Evolutionary conservation across 2,888 invertebrate genomes (phyloP).

Genomic region (Sarcophaga variegata): DNA sequence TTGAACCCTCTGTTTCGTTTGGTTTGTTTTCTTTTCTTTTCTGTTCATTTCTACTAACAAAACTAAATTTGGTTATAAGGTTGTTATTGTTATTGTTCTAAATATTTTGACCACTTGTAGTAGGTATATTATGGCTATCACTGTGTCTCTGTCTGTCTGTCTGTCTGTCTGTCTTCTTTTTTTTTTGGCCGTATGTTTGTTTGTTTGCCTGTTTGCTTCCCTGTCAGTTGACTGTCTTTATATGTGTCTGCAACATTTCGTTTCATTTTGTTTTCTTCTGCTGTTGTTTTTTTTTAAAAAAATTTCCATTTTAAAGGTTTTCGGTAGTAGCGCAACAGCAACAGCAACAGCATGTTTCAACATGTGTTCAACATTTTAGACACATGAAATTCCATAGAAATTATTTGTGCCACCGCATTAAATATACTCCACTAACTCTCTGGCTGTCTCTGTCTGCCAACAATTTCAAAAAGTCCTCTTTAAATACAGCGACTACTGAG

Average conservation of each 20-base stretch:
- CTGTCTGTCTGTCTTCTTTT: background rate
- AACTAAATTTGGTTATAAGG: constrained; percentile 51
- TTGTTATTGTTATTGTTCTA: constrained; percentile 36
- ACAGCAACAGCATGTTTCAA: constrained; percentile 50
- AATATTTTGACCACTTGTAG: constrained; percentile 52
- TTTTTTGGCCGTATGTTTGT: constrained; percentile 33
- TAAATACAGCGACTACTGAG: background rate
- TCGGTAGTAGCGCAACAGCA: constrained; percentile 1
- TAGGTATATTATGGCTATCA: constrained; percentile 23
- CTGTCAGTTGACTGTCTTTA: constrained; percentile 34
- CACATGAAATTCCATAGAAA: constrained; percentile 66
- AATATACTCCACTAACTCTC: constrained; percentile 8
- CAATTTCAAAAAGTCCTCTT: background rate
- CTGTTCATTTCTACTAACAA: background rate
- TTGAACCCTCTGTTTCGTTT: constrained; percentile 34
- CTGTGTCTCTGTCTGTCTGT: constrained; percentile 20
- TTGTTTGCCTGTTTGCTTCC: background rate
- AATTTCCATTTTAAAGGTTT: background rate
- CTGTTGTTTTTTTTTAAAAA: background rate
- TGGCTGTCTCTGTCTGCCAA: constrained; percentile 27
- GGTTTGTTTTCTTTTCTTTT: background rate
- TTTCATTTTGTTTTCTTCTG: constrained; percentile 33
- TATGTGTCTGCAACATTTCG: constrained; percentile 44
- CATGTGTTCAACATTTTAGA: constrained; percentile 69
- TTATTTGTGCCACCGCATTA: constrained; percentile 11